Evolutionary conservation across 1,140 invertebrate genomes (phyloP).

Genomic region (Pseudomyrmex dendroicus): DNA sequence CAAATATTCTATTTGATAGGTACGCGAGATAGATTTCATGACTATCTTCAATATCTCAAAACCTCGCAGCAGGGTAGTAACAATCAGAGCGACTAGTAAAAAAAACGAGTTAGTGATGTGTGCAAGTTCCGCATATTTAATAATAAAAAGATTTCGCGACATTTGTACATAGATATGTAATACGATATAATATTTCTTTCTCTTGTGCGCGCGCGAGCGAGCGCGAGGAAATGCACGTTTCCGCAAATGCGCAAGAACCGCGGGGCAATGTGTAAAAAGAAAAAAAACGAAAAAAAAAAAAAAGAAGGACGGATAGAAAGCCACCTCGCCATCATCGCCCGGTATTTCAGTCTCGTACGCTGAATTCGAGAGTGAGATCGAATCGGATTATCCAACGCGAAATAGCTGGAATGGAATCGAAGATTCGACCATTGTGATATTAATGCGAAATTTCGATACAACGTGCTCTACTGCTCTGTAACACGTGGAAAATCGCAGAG

Average conservation of each 20-base stretch:
- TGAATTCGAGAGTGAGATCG: slow-evolving; percentile 5
- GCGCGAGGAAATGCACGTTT: slow-evolving; percentile 24
- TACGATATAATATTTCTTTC: not conserved
- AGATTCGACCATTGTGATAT: slow-evolving; percentile 33
- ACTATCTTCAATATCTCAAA: no score
- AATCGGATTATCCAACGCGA: slow-evolving; percentile 42
- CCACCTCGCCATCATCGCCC: slow-evolving; percentile 7
- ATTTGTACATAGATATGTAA: slow-evolving; percentile 51
- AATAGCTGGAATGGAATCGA: slow-evolving; percentile 40
- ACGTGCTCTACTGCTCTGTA: slow-evolving; percentile 19
- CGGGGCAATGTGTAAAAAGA: slow-evolving; percentile 63
- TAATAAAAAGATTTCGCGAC: slow-evolving; percentile 25
- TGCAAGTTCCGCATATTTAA: slow-evolving; percentile 19
- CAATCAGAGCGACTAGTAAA: not conserved
- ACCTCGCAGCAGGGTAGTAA: not conserved
- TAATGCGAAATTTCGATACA: slow-evolving; percentile 39
- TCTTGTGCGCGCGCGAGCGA: slow-evolving; percentile 34
- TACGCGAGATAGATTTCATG: no score
- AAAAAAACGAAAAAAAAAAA: not conserved
- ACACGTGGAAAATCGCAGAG: slow-evolving; percentile 22
- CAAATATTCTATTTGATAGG: no score
- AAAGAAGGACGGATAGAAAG: not conserved
- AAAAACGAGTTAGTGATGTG: not conserved
- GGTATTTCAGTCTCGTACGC: slow-evolving; percentile 32
- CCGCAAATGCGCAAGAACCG: slow-evolving; percentile 56